Percentiles rank a stretch among this genome's conserved stretches.
Conservation (phyloP, 2,797 vertebrate genomes). For the Hipposideros larvatus region DNA sequence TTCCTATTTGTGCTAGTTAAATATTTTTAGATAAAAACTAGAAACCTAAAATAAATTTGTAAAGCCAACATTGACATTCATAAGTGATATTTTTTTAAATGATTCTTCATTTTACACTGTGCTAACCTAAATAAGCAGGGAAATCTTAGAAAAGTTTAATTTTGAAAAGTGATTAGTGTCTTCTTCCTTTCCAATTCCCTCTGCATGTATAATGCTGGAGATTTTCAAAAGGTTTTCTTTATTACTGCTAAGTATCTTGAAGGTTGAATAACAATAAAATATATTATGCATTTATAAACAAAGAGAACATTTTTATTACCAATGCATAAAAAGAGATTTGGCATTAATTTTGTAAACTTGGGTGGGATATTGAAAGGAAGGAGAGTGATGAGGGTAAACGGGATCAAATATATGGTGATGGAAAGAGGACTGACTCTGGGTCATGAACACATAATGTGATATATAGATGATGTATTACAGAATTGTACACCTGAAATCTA, state of each 20-base stretch:
- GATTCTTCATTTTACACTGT: conserved; percentile 45
- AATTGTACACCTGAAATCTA: too few relatives aligned
- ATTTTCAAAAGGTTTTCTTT: conserved; percentile 30
- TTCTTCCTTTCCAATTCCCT: neutral
- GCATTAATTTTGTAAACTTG: conserved; percentile 52
- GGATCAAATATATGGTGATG: too few relatives aligned
- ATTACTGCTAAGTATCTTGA: conserved; percentile 4
- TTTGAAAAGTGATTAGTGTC: conserved; percentile 39
- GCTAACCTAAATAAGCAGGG: conserved; percentile 5
- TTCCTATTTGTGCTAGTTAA: conserved; percentile 36
- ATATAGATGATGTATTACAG: too few relatives aligned
- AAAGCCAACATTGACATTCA: neutral
- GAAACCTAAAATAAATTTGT: conserved; percentile 60
- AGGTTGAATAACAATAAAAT: conserved; percentile 32
- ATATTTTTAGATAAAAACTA: conserved; percentile 63
- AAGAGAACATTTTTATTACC: conserved; percentile 55
- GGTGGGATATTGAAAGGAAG: conserved; percentile 27
- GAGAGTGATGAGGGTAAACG: neutral
- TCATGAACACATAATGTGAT: too few relatives aligned
- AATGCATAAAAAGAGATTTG: conserved; percentile 48
- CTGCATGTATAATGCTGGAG: neutral
- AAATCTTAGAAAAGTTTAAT: conserved; percentile 59
- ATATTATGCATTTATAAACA: conserved; percentile 20
- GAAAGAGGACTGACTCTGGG: too few relatives aligned
- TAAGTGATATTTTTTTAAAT: conserved; percentile 38